These are phyloP conservation scores for Drosophila mettleri DNA, from an alignment of 2,888 invertebrate species.

Conservation along the genomic window DNA sequence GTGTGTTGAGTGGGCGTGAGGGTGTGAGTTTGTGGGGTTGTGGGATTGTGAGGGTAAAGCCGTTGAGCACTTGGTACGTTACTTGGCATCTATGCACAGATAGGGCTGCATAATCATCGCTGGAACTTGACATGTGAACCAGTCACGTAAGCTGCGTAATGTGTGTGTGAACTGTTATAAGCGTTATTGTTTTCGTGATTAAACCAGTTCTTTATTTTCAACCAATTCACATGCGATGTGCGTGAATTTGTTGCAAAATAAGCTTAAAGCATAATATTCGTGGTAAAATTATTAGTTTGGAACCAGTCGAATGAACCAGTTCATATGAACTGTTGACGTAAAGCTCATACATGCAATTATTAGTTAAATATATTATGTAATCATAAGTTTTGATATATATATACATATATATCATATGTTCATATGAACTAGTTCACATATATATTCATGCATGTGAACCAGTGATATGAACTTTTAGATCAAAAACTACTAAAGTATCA, in stretches of 20 bases:
- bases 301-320: conserved; percentile 1
- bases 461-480: not conserved
- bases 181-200: not conserved
- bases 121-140: conserved; percentile 17
- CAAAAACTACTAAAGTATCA: not conserved
- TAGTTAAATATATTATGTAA: not conserved
- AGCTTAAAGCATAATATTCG: no score
- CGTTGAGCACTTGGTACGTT: conserved; percentile 20
- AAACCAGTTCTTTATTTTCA: not conserved
- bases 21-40: conserved; percentile 9
- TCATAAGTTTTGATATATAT: not conserved
- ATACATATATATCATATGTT: not conserved
- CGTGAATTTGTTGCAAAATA: not conserved
- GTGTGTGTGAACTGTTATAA: not conserved
- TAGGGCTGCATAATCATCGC: conserved; percentile 30
- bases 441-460: not conserved
- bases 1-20: not conserved
- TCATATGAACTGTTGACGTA: not conserved
- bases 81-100: conserved; percentile 27
- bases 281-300: no score
- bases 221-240: conserved; percentile 2
- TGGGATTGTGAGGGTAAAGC: conserved; percentile 4
- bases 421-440: not conserved
- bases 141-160: not conserved
- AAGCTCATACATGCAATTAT: not conserved